phyloP scores from a whole-genome alignment of 2,888 invertebrate genomes.

The Tinea trinotella region DNA sequence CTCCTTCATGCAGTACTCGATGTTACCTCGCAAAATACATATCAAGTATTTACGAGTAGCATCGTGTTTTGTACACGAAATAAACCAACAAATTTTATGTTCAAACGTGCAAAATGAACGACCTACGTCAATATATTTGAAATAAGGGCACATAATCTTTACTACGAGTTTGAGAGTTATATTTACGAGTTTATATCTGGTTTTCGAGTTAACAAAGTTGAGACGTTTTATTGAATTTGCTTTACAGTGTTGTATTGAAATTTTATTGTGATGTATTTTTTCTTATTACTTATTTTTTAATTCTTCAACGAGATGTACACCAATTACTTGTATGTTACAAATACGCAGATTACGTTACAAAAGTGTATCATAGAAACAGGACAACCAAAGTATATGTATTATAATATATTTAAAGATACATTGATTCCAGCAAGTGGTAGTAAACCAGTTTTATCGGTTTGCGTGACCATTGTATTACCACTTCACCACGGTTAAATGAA shows the following conservation, averaged over 20 bases:
- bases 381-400: too few species aligned
- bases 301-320: too few species aligned
- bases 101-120: conserved; percentile 3
- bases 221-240: background rate
- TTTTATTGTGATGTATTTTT: background rate
- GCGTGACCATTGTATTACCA: too few species aligned
- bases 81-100: conserved; percentile 15
- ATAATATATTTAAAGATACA: too few species aligned
- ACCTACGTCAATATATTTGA: conserved; percentile 12
- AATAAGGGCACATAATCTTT: conserved; percentile 3
- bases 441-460: too few species aligned
- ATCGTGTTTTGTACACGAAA: conserved; percentile 11
- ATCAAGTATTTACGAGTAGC: conserved; percentile 17
- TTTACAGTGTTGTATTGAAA: background rate
- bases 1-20: conserved; percentile 14
- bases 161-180: background rate
- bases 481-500: too few species aligned
- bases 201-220: conserved; percentile 9
- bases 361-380: too few species aligned
- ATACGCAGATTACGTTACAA: too few species aligned
- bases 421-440: too few species aligned
- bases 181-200: background rate
- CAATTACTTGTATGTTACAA: too few species aligned
- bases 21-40: conserved; percentile 17
- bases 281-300: too few species aligned